Evolutionary conservation across 2,888 invertebrate species (phyloP), one percentile per base, ranked within the genome.

Genomic region (Tetragnatha montana): DNA sequence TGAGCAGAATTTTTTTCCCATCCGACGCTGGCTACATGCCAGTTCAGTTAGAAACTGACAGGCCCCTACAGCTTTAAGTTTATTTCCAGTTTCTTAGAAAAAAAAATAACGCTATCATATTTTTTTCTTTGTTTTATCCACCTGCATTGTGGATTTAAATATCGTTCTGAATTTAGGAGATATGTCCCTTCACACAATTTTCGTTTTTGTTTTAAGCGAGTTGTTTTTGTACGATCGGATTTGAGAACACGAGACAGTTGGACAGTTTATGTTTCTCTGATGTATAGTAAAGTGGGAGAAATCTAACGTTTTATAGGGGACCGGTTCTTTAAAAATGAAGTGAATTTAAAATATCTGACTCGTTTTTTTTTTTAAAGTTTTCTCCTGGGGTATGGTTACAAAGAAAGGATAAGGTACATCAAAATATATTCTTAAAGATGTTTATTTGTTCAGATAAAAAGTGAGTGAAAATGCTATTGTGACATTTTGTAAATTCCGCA

Each of bases 21-120:
- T 8, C 60, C 51, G 22, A 35, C 49, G 6, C 50, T 87, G 87
- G 87, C 87, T 70, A 69, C 51, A 60, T 35, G 81, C 87, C 87
- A 87, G 74, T 47, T 22, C 21, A 70, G 75, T 81, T 87, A 87
- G 86, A 60, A 87, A 74, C 71, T 87, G 80, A 87, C 81, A 80
- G 80, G 74, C 80, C 60, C 60, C 74, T 76, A 79, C 19, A 70
- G 49, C 79, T 85, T 80, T 87, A 73, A 75, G 81, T 71, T 87
- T 87, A 87, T 87, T 78, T 85, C 79, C 71, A 73, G 75, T 73
- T 81, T 70, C 76, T 74, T n/a, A 6, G 10, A 14, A 19, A 70
- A 6, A 10, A 19, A 47, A 69, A 49, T n/a, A 82, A 82, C 74
- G 74, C 60, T 82, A 82, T 74, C 74, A 74, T 74, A 51, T 69